Evolutionary conservation across 2,113 vertebrate species (phyloP).

Genomic region (Naja naja): DNA sequence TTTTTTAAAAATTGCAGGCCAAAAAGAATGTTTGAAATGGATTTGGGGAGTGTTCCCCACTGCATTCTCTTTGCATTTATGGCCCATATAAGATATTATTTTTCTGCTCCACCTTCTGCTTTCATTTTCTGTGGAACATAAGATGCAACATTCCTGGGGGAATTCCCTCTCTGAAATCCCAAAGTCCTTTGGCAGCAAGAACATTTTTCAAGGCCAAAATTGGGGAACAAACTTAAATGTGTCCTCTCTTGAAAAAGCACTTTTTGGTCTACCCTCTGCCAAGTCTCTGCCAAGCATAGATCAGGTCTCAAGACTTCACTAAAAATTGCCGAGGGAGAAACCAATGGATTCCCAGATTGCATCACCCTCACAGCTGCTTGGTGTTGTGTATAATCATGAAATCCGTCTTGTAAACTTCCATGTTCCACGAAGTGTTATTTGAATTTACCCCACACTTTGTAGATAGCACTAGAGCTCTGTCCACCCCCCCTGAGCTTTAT

Average conservation of each 20-base stretch:
- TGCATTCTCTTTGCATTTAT: neutral
- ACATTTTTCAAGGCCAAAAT: neutral
- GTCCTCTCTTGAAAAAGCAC: neutral
- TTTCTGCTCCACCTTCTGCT: neutral
- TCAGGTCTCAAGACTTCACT: fast-evolving
- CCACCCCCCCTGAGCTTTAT: conserved; percentile 60
- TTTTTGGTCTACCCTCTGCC: neutral
- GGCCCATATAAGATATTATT: neutral
- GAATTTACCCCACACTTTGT: conserved; percentile 46
- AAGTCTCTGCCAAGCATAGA: neutral
- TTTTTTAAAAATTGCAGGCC: too few species aligned
- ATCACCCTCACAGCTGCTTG: neutral
- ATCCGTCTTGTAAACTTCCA: conserved; percentile 25
- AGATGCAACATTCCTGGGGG: neutral
- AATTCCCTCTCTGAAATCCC: neutral
- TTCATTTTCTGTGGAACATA: neutral
- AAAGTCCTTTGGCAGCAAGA: neutral
- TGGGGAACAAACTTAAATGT: neutral
- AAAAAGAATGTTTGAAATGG: neutral
- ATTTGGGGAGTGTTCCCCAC: neutral
- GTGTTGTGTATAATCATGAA: neutral
- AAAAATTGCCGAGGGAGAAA: neutral
- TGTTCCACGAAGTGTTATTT: conserved; percentile 55
- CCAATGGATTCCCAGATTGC: neutral
- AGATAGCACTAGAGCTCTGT: conserved; percentile 60